Percentiles rank a stretch among this genome's conserved stretches.
Conservation (phyloP, 2,113 vertebrate species). For the Oreocharis arfaki region DNA sequence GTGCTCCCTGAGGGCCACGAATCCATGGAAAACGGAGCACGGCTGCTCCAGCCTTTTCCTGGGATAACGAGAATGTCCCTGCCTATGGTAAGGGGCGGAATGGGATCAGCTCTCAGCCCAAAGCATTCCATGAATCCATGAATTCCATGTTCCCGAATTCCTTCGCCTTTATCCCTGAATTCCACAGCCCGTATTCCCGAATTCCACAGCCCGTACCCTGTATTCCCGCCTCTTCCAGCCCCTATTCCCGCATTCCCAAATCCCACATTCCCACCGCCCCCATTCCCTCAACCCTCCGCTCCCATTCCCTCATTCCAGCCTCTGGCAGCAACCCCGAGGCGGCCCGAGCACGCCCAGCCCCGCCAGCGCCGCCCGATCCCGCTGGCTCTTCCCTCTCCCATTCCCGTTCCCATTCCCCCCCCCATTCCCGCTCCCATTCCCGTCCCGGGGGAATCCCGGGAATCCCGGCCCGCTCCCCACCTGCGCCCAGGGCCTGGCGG, state of each 20-base stretch:
- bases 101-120: neutral
- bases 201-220: neutral
- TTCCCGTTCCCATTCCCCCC: rapidly evolving
- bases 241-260: neutral
- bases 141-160: neutral
- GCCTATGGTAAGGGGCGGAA: neutral
- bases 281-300: neutral
- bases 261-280: neutral
- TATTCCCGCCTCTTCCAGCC: neutral
- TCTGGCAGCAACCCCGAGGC: neutral
- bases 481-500: neutral
- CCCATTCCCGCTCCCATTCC: neutral
- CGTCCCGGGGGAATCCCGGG: neutral
- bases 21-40: neutral
- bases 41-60: neutral
- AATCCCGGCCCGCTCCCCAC: neutral
- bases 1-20: neutral
- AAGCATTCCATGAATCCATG: neutral
- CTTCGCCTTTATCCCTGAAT: neutral
- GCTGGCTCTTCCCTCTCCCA: neutral
- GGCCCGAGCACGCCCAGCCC: neutral
- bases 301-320: neutral
- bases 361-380: neutral
- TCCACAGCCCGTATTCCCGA: neutral
- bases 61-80: neutral